phyloP scores from a whole-genome alignment of 2,888 invertebrate genomes.

The Drosophila paramelanica region DNA sequence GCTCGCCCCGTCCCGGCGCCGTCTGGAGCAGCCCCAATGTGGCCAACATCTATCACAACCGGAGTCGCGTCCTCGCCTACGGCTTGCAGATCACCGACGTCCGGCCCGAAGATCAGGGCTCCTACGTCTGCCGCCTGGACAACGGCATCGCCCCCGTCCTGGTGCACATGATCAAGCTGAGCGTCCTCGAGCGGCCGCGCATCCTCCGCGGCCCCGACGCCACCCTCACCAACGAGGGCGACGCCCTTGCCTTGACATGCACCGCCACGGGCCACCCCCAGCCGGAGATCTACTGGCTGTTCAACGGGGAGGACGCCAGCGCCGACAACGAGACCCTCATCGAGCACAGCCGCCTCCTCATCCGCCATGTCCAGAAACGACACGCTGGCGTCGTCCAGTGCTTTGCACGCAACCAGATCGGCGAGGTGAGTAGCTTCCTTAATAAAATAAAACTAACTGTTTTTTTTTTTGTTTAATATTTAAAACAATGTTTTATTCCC shows the following conservation, averaged over 20 bases:
- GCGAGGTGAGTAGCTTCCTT: constrained; percentile 86
- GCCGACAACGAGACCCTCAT: constrained; percentile 86
- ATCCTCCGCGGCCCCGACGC: constrained; percentile 84
- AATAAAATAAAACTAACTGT: too few relatives aligned
- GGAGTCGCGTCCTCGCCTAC: constrained; percentile 86
- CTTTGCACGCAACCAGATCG: constrained; percentile 92
- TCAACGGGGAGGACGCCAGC: constrained; percentile 91
- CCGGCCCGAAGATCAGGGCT: constrained; percentile 89
- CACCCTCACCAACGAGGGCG: constrained; percentile 86
- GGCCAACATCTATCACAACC: constrained; percentile 84
- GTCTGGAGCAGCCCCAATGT: constrained; percentile 89
- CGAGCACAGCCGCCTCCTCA: constrained; percentile 86
- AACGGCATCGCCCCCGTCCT: constrained; percentile 87
- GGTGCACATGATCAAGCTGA: constrained; percentile 86
- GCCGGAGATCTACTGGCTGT: constrained; percentile 92
- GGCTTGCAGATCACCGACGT: constrained; percentile 88
- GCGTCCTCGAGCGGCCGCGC: constrained; percentile 86
- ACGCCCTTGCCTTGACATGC: constrained; percentile 86
- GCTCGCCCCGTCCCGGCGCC: constrained; percentile 89
- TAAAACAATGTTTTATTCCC: too few relatives aligned
- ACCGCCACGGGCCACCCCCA: constrained; percentile 89
- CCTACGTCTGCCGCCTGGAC: constrained; percentile 91
- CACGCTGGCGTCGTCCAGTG: constrained; percentile 97
- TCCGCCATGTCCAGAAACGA: constrained; percentile 90
- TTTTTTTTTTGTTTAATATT: too few relatives aligned